Percentiles rank a stretch among this genome's conserved stretches.
Evolutionary conservation across 2,113 vertebrate species (phyloP).

Genomic region (Enhydra lutris): DNA sequence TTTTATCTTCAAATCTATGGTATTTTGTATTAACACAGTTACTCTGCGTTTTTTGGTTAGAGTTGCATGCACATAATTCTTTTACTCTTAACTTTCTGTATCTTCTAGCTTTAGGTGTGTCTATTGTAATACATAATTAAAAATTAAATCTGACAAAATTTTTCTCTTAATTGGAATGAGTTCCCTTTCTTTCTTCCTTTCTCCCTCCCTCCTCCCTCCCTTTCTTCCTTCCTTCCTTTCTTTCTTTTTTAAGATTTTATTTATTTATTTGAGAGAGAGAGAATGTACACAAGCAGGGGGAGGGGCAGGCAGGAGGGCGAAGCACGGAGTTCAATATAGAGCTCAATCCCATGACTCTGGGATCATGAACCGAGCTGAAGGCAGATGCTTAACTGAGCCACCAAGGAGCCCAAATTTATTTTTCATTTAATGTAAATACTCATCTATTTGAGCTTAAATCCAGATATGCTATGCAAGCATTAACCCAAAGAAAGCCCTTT

Average conservation of each 20-base stretch:
- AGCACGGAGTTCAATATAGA: too few species aligned
- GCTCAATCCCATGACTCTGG: too few species aligned
- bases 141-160: background rate
- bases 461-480: background rate
- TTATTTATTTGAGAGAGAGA: too few species aligned
- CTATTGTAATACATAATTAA: background rate
- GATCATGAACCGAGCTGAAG: too few species aligned
- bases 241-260: too few species aligned
- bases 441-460: background rate
- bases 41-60: background rate
- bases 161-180: background rate
- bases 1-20: background rate
- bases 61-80: background rate
- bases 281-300: too few species aligned
- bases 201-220: too few species aligned
- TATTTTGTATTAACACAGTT: background rate
- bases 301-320: too few species aligned
- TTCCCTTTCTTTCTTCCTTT: too few species aligned
- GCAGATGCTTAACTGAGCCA: too few species aligned
- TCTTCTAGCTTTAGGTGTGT: background rate
- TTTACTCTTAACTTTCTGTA: background rate
- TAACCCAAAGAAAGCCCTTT: background rate
- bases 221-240: too few species aligned
- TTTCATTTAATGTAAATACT: slow-evolving; percentile 8
- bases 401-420: background rate